These are phyloP conservation scores for Tenthredo amoena DNA, from an alignment of 2,888 invertebrate genomes.

Conservation along the genomic window DNA sequence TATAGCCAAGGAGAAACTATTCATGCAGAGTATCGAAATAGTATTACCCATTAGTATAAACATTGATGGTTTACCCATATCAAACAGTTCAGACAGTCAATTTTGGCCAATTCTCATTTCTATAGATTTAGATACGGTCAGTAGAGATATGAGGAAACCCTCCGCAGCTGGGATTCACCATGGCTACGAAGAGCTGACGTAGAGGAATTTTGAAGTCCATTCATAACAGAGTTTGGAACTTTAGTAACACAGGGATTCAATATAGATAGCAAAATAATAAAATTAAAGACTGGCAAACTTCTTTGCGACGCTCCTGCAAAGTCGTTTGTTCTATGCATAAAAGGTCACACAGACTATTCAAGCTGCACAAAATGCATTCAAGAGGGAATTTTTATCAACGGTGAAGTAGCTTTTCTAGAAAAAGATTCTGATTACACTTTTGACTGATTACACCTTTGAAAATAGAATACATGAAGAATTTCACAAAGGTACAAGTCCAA, in stretches of 20 bases:
- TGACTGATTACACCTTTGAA: constrained; percentile 54
- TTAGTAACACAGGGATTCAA: constrained; percentile 54
- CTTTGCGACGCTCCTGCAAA: constrained; percentile 59
- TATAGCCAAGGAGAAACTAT: background rate
- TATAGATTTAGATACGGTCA: background rate
- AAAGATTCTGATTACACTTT: too few species aligned
- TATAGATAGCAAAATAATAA: constrained; percentile 32
- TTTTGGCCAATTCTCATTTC: constrained; percentile 13
- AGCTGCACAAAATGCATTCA: constrained; percentile 56
- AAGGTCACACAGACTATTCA: constrained; percentile 55
- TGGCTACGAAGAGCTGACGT: constrained; percentile 52
- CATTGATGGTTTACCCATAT: constrained; percentile 7
- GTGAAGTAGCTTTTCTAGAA: constrained; percentile 55
- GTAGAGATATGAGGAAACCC: background rate
- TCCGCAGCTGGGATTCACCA: constrained; percentile 57
- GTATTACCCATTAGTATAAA: background rate
- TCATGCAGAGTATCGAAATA: background rate
- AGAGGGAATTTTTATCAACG: constrained; percentile 53
- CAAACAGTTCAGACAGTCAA: constrained; percentile 18
- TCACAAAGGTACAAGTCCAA: constrained; percentile 54
- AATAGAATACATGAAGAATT: constrained; percentile 56
- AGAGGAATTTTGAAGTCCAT: constrained; percentile 54
- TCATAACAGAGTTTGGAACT: constrained; percentile 54
- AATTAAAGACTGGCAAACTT: constrained; percentile 50
- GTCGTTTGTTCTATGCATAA: constrained; percentile 54